Evolutionary conservation across 2,797 vertebrate genomes (phyloP).

Genomic region (Lacerta viridis): DNA sequence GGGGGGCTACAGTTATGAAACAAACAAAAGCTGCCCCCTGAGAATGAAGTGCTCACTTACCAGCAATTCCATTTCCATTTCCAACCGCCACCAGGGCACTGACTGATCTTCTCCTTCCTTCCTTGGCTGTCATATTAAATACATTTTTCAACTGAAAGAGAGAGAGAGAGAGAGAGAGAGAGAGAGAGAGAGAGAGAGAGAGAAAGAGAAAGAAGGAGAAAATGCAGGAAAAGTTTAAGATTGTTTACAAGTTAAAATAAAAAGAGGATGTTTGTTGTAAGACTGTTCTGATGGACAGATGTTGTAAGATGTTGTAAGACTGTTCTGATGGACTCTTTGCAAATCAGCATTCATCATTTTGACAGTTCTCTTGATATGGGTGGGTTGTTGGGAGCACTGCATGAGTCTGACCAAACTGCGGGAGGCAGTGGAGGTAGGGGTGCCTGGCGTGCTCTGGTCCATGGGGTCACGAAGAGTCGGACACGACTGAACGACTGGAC

Average conservation of each 20-base stretch:
- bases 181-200: no score
- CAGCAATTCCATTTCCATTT: slow-evolving; percentile 93
- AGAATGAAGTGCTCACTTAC: slow-evolving; percentile 70
- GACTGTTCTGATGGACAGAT: no score
- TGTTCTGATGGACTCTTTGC: not conserved
- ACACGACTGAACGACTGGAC: no score
- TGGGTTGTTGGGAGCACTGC: not conserved
- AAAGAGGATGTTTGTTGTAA: not conserved
- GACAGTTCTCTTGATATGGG: not conserved
- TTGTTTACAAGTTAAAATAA: not conserved
- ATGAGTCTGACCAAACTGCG: no score
- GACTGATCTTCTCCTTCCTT: slow-evolving; percentile 91
- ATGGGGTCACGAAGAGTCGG: no score
- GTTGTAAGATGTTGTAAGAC: not conserved
- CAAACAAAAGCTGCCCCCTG: not conserved
- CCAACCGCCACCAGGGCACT: slow-evolving; percentile 93
- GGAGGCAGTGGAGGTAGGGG: no score
- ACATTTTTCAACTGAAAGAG: slow-evolving; percentile 90
- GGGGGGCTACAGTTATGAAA: not conserved
- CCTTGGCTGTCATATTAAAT: slow-evolving; percentile 96
- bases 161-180: not conserved
- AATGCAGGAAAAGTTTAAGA: not conserved
- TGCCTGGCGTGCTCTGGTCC: no score
- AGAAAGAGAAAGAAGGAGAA: slow-evolving; percentile 34
- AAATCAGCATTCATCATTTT: not conserved